Evolutionary conservation across 1,140 invertebrate genomes (phyloP).

Genomic region (Aphis gossypii): DNA sequence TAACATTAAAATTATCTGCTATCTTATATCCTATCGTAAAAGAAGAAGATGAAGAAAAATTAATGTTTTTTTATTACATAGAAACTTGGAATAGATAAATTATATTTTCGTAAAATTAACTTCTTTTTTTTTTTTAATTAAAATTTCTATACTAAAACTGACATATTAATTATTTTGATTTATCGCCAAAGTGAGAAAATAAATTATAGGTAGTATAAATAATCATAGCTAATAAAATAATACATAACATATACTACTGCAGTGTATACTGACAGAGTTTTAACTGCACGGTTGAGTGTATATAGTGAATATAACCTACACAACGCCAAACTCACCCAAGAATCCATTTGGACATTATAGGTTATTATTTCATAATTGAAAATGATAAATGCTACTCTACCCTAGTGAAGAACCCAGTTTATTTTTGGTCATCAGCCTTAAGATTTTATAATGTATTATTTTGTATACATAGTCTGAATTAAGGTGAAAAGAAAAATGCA

Average conservation of each 20-base stretch:
- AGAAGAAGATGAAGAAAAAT: too few species aligned
- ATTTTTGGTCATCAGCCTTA: too few species aligned
- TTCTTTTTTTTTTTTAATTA: background rate
- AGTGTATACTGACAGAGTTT: background rate
- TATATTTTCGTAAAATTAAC: background rate
- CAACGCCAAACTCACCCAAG: background rate
- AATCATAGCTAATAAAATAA: background rate
- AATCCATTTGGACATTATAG: background rate
- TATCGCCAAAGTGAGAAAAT: background rate
- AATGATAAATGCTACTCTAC: too few species aligned
- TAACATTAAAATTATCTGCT: background rate
- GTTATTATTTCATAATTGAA: background rate
- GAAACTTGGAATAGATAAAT: background rate
- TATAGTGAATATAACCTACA: background rate
- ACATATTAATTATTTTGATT: background rate
- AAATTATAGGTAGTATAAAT: background rate
- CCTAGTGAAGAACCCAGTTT: too few species aligned
- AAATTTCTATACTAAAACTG: background rate
- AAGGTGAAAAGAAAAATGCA: too few species aligned
- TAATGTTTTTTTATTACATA: background rate
- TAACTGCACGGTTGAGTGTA: background rate
- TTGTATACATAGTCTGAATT: too few species aligned
- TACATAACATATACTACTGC: background rate
- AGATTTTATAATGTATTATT: too few species aligned
- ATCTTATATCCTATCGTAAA: too few species aligned